Percentiles rank a stretch among this genome's conserved stretches.
Evolutionary conservation across 2,888 invertebrate species (phyloP).

Genomic region (Calephelis perditalis): DNA sequence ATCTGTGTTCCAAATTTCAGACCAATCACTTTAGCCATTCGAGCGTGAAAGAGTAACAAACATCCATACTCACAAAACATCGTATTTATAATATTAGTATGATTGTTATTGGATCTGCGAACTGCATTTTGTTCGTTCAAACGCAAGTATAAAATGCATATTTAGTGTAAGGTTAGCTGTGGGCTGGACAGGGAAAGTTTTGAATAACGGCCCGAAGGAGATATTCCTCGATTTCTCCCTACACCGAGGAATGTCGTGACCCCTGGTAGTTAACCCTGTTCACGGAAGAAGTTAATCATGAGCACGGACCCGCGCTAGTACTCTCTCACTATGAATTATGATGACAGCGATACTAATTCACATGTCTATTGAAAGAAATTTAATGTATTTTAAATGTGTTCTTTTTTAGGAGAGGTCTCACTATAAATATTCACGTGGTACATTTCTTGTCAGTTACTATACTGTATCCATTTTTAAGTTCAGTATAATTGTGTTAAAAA

Average conservation of each 20-base stretch:
- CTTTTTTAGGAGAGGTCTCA: background rate
- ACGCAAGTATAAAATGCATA: background rate
- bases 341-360: conserved; percentile 35
- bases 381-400: conserved; percentile 11
- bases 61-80: too few relatives aligned
- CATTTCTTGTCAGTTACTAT: too few relatives aligned
- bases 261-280: conserved; percentile 61
- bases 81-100: too few relatives aligned
- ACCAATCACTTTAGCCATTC: too few relatives aligned
- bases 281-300: conserved; percentile 71
- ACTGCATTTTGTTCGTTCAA: too few relatives aligned
- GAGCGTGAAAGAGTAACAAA: too few relatives aligned
- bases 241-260: conserved; percentile 41
- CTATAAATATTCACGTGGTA: too few relatives aligned
- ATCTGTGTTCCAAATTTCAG: too few relatives aligned
- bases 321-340: conserved; percentile 41
- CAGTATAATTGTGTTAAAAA: too few relatives aligned
- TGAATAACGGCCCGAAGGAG: conserved; percentile 23
- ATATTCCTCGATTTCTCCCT: conserved; percentile 24
- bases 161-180: conserved; percentile 15
- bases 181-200: conserved; percentile 26
- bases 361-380: conserved; percentile 24
- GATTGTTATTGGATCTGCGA: too few relatives aligned
- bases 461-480: too few relatives aligned
- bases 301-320: conserved; percentile 39